Base-by-base conservation (phyloP, 2,888 invertebrate genomes). In the Unio delphinus region DNA sequence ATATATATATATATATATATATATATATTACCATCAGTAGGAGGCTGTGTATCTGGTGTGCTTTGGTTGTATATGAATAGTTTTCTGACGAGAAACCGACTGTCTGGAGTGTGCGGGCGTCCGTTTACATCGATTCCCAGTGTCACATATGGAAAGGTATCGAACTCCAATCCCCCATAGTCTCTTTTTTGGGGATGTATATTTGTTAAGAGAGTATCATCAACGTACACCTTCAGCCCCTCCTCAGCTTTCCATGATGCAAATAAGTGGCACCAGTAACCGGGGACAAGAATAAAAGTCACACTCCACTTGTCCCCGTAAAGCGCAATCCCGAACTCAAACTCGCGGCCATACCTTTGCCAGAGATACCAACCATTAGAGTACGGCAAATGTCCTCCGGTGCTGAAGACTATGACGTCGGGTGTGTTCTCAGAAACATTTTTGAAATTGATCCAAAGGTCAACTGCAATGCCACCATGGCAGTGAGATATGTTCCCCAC, bases 401-500 rank as follows among this genome's bases (percentile, higher is more conserved):
- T 83, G 30, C 83, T 82, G 11, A 89, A 64, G 4, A 87, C 67
- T 34, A 83, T 72, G 4, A 82, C 65, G n/a, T 79, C 75, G 15
- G 78, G 68, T 3, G 75, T 56, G 45, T 71, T 61, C 23, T 79
- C 77, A 54, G 74, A 64, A 54, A 76, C 68, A 20, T 75, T 73
- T 8, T 64, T 61, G 7, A 83, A 77, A 64, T 82, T 82, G 61
- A 85, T 67, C 83, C 81, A 81, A 45, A 86, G 67, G 20, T 75
- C 71, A 0, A 88, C 57, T 8, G 82, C 83, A 55, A 89, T 73
- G 23, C 89, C 89, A 8, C 80, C 67, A 0, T 59, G 28, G 75
- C 89, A 89, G 11, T 66, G 69, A 7, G 74, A 71, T 64, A 89
- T 62, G 78, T 88, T 83, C n/a, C 88, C 88, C n/a, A 86, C 74